phyloP scores from a whole-genome alignment of 2,888 invertebrate species.

The Synergus gifuensis region DNA sequence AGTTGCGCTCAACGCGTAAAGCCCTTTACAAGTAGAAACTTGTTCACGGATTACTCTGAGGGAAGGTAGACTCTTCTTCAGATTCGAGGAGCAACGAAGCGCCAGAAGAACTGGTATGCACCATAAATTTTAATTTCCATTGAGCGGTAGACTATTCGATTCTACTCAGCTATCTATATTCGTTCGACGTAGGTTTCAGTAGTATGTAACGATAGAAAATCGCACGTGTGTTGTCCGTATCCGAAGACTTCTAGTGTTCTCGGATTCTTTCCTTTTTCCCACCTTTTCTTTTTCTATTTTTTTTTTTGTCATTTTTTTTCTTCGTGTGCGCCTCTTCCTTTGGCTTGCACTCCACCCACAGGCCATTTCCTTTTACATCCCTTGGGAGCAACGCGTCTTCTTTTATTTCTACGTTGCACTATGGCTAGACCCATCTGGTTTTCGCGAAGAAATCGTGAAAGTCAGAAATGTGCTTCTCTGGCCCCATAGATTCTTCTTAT shows the following conservation, averaged over 20 bases:
- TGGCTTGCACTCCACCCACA: neutral
- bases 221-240: constrained; percentile 47
- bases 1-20: no score
- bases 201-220: constrained; percentile 52
- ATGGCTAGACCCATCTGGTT: neutral
- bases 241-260: constrained; percentile 9
- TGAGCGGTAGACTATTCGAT: constrained; percentile 63
- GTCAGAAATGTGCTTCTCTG: neutral
- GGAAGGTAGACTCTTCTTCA: constrained; percentile 55
- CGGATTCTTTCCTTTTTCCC: neutral
- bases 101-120: constrained; percentile 43
- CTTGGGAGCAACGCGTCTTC: constrained; percentile 1
- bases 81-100: constrained; percentile 54
- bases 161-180: constrained; percentile 60
- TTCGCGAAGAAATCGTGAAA: constrained; percentile 10
- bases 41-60: constrained; percentile 13
- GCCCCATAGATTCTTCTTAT: neutral
- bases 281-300: neutral
- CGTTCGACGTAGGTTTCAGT: constrained; percentile 46
- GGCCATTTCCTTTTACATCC: constrained; percentile 6
- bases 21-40: no score
- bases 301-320: constrained; percentile 45
- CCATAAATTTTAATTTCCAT: constrained; percentile 67
- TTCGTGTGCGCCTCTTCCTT: constrained; percentile 36
- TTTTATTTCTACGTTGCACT: constrained; percentile 6